A percentile compares a stretch with the other conserved stretches of the same genome.
These are phyloP conservation scores for Oscheius sp. DNA, from an alignment of 2,888 invertebrate genomes.

Conservation along the genomic window DNA sequence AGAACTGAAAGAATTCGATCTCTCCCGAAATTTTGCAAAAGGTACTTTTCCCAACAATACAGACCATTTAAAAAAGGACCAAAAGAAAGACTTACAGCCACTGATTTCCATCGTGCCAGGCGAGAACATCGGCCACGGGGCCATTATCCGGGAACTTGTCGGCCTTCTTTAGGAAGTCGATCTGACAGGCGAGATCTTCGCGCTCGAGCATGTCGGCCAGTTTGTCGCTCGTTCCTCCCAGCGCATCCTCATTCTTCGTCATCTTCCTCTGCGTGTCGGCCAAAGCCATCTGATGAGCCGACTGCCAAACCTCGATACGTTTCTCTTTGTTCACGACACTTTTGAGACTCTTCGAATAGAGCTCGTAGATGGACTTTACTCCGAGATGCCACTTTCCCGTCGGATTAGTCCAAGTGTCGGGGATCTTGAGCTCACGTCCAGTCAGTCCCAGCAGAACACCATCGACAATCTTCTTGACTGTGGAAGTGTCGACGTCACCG, in stretches of 20 bases:
- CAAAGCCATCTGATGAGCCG: slow-evolving; percentile 83
- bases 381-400: slow-evolving; percentile 88
- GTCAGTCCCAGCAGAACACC: slow-evolving; percentile 85
- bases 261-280: slow-evolving; percentile 85
- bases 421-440: slow-evolving; percentile 89
- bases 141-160: slow-evolving; percentile 90
- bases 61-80: not conserved
- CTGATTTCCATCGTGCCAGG: slow-evolving; percentile 88
- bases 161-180: slow-evolving; percentile 83
- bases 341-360: slow-evolving; percentile 83
- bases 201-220: slow-evolving; percentile 83
- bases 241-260: slow-evolving; percentile 79
- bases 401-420: slow-evolving; percentile 86
- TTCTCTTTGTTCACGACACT: slow-evolving; percentile 78
- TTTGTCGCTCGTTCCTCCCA: slow-evolving; percentile 67
- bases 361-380: slow-evolving; percentile 84
- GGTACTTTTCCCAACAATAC: not conserved
- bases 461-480: slow-evolving; percentile 80
- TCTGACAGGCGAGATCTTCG: slow-evolving; percentile 88
- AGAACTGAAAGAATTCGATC: too few species aligned
- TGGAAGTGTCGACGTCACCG: slow-evolving; percentile 93
- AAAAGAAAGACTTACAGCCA: slow-evolving; percentile 81
- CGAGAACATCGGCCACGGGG: slow-evolving; percentile 90
- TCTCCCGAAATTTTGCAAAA: not conserved
- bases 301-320: slow-evolving; percentile 87